Conservation (phyloP, 1,140 invertebrate species). For the Heterodera schachtii region DNA sequence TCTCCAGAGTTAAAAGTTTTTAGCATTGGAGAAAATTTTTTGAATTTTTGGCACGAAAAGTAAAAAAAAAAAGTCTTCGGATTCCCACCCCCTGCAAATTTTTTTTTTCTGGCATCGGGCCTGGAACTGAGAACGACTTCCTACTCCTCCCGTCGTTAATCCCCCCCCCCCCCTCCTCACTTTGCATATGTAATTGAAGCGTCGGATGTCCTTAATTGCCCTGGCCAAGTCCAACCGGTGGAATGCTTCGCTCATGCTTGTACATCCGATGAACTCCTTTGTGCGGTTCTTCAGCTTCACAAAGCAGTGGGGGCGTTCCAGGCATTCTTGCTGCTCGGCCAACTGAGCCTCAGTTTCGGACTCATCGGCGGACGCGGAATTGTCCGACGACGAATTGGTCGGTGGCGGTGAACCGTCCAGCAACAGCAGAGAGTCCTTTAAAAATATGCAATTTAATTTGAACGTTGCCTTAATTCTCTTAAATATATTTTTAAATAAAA, state of each 20-base stretch:
- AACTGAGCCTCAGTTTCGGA: constrained; percentile 20
- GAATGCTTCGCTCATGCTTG: constrained; percentile 89
- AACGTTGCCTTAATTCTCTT: too few species aligned
- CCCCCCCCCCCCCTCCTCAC: constrained; percentile 63
- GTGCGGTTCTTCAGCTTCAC: constrained; percentile 83
- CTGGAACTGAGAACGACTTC: too few species aligned
- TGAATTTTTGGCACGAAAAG: too few species aligned
- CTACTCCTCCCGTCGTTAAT: too few species aligned
- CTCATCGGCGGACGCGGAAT: constrained; percentile 11
- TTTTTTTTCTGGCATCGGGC: too few species aligned
- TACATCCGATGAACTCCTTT: constrained; percentile 90
- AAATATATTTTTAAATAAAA: too few species aligned
- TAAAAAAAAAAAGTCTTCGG: too few species aligned
- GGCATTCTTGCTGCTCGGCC: constrained; percentile 66
- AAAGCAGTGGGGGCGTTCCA: constrained; percentile 86
- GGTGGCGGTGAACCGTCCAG: constrained; percentile 3
- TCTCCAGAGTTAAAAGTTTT: too few species aligned
- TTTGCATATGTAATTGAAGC: constrained; percentile 95
- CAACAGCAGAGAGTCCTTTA: neutral
- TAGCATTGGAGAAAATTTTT: too few species aligned
- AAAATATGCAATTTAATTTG: neutral
- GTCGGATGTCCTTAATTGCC: constrained; percentile 85
- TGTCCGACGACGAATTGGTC: neutral
- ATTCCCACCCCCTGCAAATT: too few species aligned
- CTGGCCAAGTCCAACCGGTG: constrained; percentile 88